phyloP scores from a whole-genome alignment of 1,140 invertebrate genomes.

The Drosophila sproati region DNA sequence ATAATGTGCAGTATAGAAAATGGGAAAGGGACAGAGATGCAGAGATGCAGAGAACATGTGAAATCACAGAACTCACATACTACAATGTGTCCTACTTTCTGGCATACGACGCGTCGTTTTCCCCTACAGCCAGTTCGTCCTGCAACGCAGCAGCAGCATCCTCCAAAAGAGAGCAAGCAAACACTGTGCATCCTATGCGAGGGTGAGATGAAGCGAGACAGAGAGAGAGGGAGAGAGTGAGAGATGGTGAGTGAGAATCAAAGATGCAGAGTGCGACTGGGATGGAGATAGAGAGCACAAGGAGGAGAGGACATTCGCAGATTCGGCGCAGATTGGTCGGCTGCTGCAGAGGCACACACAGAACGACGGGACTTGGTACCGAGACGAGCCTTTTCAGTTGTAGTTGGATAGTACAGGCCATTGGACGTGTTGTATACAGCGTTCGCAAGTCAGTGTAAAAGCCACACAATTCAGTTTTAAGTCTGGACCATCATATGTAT shows the following conservation, averaged over 20 bases:
- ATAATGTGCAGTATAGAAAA: conserved; percentile 34
- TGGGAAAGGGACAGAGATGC: conserved; percentile 1
- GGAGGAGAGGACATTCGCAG: conserved; percentile 14
- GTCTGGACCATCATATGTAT: conserved; percentile 3
- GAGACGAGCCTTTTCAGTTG: conserved; percentile 74
- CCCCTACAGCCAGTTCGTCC: conserved; percentile 43
- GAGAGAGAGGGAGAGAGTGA: background rate
- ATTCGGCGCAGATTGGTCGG: conserved; percentile 77
- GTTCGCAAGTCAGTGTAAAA: conserved; percentile 76
- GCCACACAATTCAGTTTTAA: conserved; percentile 15
- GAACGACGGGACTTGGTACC: conserved; percentile 29
- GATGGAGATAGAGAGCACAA: conserved; percentile 8
- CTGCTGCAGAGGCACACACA: conserved; percentile 49
- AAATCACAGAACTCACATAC: conserved; percentile 23
- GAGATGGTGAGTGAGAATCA: background rate
- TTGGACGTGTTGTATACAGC: conserved; percentile 75
- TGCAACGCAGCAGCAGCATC: conserved; percentile 22
- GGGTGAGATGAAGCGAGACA: conserved; percentile 15
- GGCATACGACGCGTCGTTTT: conserved; percentile 59
- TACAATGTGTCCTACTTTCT: conserved; percentile 76
- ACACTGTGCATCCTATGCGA: background rate
- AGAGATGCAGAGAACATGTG: conserved; percentile 19
- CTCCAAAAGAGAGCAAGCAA: conserved; percentile 1
- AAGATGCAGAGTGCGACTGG: background rate
- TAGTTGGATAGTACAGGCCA: conserved; percentile 82